phyloP scores from a whole-genome alignment of 2,113 vertebrate genomes.

The Marcusenius ussheri region DNA sequence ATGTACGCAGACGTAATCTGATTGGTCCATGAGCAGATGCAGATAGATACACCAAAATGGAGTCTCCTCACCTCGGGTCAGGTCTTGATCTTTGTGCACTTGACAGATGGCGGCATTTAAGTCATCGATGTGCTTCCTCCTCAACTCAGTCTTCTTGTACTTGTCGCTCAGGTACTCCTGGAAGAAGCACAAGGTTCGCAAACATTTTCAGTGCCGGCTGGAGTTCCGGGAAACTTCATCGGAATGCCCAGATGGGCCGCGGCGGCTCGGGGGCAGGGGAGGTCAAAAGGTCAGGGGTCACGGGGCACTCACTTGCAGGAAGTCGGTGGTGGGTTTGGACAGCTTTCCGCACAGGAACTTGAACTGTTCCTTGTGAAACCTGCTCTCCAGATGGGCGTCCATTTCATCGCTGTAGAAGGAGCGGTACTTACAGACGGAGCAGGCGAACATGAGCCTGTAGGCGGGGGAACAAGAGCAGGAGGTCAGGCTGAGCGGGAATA shows the following conservation, averaged over 20 bases:
- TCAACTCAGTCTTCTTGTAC: slow-evolving; percentile 75
- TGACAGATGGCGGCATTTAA: slow-evolving; percentile 80
- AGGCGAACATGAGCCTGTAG: slow-evolving; percentile 81
- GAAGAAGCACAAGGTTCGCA: background rate
- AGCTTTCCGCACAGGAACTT: slow-evolving; percentile 77
- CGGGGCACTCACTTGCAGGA: slow-evolving; percentile 65
- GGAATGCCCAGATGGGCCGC: background rate
- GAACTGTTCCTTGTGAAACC: slow-evolving; percentile 89
- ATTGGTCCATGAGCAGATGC: background rate
- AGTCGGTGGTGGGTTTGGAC: slow-evolving; percentile 81
- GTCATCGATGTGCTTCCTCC: slow-evolving; percentile 72
- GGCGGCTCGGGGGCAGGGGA: background rate
- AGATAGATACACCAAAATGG: background rate
- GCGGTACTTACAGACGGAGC: slow-evolving; percentile 86
- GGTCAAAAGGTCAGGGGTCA: background rate
- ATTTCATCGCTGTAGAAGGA: slow-evolving; percentile 90
- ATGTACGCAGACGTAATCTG: background rate
- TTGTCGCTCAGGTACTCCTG: slow-evolving; percentile 87
- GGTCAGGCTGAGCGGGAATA: background rate
- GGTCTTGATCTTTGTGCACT: slow-evolving; percentile 81
- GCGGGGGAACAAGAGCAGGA: background rate
- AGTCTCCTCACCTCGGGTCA: slow-evolving; percentile 68
- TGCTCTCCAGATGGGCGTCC: slow-evolving; percentile 77
- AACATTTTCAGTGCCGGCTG: background rate
- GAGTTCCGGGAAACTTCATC: background rate